Evolutionary conservation across 2,797 vertebrate species (phyloP).

Genomic region (Phoebastria nigripes): DNA sequence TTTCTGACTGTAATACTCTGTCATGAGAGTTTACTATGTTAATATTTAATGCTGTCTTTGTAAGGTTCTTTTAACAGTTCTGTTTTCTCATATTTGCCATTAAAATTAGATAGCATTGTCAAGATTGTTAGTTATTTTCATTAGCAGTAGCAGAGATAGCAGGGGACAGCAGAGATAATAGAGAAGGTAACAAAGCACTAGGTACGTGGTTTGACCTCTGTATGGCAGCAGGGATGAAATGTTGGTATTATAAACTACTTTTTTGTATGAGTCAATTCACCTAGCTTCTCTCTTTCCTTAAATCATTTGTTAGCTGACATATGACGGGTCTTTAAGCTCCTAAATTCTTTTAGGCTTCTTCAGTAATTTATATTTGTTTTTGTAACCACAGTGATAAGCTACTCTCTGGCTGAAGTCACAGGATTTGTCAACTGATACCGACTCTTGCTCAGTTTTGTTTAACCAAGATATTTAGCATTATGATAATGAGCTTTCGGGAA

Average conservation of each 20-base stretch:
- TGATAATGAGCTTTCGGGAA: not conserved
- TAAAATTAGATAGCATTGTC: not conserved
- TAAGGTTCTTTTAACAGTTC: not conserved
- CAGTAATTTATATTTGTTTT: not conserved
- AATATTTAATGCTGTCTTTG: not conserved
- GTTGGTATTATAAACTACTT: not conserved
- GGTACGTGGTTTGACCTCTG: not conserved
- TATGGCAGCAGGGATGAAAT: not conserved
- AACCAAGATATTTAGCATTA: not conserved
- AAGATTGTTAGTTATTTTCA: not conserved
- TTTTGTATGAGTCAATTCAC: not conserved
- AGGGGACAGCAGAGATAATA: not conserved
- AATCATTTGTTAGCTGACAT: not conserved
- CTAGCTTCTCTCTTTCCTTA: not conserved
- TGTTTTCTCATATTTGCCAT: not conserved
- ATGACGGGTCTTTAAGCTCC: not conserved
- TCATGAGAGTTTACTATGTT: not conserved
- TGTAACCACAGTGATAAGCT: not conserved
- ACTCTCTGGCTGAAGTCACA: not conserved
- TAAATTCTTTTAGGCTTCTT: not conserved
- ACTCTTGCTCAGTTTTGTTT: not conserved
- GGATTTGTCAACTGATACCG: not conserved
- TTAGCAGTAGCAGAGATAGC: not conserved
- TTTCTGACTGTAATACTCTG: not conserved
- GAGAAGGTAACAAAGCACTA: not conserved